phyloP scores from a whole-genome alignment of 2,797 vertebrate genomes.

The Alectoris magna region DNA sequence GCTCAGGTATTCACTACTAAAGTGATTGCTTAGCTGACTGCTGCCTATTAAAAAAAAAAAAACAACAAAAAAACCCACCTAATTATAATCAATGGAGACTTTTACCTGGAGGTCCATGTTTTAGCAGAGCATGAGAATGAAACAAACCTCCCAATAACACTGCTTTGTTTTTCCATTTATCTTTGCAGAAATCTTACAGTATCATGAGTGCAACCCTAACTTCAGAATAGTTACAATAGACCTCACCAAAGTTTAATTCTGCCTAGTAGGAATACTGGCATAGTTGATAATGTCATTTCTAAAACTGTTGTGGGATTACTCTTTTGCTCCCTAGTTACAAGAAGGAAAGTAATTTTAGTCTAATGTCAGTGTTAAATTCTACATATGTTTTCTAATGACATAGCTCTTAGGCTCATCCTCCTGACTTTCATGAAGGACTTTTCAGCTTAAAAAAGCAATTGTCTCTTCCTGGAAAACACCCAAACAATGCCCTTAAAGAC shows the following conservation, averaged over 20 bases:
- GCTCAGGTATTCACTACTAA: neutral
- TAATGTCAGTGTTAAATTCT: constrained; percentile 9
- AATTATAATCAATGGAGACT: constrained; percentile 57
- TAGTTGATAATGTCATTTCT: constrained; percentile 28
- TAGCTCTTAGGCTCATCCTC: neutral
- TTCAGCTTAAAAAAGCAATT: constrained; percentile 13
- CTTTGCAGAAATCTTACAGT: neutral
- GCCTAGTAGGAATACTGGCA: neutral
- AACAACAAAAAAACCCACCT: constrained; percentile 24
- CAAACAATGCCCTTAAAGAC: neutral
- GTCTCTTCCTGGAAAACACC: neutral
- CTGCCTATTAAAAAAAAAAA: constrained; percentile 29
- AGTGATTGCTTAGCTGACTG: neutral
- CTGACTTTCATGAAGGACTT: neutral
- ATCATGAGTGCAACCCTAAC: neutral
- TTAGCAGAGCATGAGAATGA: constrained; percentile 42
- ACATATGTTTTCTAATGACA: constrained; percentile 2
- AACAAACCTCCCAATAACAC: neutral
- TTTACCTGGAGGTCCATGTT: constrained; percentile 32
- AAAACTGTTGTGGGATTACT: constrained; percentile 32
- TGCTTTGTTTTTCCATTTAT: neutral
- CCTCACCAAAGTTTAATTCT: constrained; percentile 17
- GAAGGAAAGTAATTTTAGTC: constrained; percentile 11
- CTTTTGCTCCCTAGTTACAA: constrained; percentile 22
- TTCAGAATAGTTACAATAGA: neutral